Conservation (phyloP, 2,113 vertebrate genomes). For the Bucco capensis region DNA sequence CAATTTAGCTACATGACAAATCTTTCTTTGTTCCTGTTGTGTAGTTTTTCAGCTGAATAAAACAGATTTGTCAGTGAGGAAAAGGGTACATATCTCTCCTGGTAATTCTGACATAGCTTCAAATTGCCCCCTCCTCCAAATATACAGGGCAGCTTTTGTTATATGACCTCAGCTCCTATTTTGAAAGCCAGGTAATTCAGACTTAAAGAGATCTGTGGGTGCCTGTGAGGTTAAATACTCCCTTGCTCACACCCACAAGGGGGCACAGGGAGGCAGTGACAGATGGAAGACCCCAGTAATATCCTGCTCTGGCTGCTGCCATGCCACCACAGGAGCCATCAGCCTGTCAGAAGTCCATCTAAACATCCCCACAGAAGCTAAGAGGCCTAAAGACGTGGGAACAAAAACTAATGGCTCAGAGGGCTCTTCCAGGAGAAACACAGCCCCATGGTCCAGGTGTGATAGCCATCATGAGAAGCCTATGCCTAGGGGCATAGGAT, state of each 20-base stretch:
- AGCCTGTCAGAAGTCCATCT: background rate
- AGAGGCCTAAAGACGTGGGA: background rate
- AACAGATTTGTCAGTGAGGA: background rate
- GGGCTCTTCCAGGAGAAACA: background rate
- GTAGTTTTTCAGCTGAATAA: background rate
- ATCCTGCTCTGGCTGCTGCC: background rate
- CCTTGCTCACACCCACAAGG: fast-evolving
- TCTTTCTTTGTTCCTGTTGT: background rate
- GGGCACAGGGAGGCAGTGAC: background rate
- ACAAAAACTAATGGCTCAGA: background rate
- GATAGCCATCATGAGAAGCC: background rate
- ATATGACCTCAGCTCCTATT: background rate
- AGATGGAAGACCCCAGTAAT: background rate
- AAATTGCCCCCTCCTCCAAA: background rate
- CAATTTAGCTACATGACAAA: background rate
- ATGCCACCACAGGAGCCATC: background rate
- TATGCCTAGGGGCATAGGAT: background rate
- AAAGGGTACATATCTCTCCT: background rate
- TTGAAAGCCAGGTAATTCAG: background rate
- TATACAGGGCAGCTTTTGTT: background rate
- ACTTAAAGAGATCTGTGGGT: fast-evolving
- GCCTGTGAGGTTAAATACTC: background rate
- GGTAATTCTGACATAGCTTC: background rate
- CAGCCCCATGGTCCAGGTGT: fast-evolving
- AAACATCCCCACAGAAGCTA: fast-evolving